Percentiles rank a stretch among this genome's conserved stretches.
Conservation (phyloP, 2,888 invertebrate species). For the Pyralis farinalis region DNA sequence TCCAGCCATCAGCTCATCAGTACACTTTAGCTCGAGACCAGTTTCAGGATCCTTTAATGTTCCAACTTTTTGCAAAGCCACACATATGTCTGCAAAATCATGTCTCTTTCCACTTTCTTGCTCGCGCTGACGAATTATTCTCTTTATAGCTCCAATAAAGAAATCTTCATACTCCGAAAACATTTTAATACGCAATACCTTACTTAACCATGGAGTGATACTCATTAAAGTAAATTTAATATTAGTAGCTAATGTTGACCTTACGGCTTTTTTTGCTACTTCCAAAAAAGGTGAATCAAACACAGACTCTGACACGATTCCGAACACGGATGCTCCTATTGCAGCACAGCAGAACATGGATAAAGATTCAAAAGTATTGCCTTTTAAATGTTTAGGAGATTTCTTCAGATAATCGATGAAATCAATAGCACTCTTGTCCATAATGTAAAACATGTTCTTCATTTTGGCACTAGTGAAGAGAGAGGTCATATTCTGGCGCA, state of each 20-base stretch:
- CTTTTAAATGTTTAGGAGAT: slow-evolving; percentile 31
- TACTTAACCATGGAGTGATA: slow-evolving; percentile 11
- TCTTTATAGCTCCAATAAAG: slow-evolving; percentile 48
- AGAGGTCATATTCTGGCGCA: slow-evolving; percentile 53
- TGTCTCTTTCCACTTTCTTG: slow-evolving; percentile 25
- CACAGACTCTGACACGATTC: slow-evolving; percentile 29
- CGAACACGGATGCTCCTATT: slow-evolving; percentile 37
- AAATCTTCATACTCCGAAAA: slow-evolving; percentile 50
- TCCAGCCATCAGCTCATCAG: slow-evolving; percentile 54
- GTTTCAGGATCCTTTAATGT: slow-evolving; percentile 39
- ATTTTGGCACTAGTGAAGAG: slow-evolving; percentile 53
- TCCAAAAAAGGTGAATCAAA: slow-evolving; percentile 26
- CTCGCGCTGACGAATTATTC: slow-evolving; percentile 38
- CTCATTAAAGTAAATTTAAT: slow-evolving; percentile 20
- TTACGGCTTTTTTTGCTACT: slow-evolving; percentile 10
- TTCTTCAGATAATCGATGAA: slow-evolving; percentile 37
- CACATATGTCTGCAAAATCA: slow-evolving; percentile 54
- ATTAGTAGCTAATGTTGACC: slow-evolving; percentile 14
- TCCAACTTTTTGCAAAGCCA: slow-evolving; percentile 50
- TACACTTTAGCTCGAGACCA: slow-evolving; percentile 40
- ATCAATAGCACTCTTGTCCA: slow-evolving; percentile 45
- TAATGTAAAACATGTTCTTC: slow-evolving; percentile 54
- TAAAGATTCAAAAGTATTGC: slow-evolving; percentile 31
- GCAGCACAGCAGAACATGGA: slow-evolving; percentile 41
- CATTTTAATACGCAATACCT: slow-evolving; percentile 33